A percentile compares a stretch with the other conserved stretches of the same genome.
phyloP scores from a whole-genome alignment of 2,113 vertebrate genomes.

The Lasiurus cinereus region DNA sequence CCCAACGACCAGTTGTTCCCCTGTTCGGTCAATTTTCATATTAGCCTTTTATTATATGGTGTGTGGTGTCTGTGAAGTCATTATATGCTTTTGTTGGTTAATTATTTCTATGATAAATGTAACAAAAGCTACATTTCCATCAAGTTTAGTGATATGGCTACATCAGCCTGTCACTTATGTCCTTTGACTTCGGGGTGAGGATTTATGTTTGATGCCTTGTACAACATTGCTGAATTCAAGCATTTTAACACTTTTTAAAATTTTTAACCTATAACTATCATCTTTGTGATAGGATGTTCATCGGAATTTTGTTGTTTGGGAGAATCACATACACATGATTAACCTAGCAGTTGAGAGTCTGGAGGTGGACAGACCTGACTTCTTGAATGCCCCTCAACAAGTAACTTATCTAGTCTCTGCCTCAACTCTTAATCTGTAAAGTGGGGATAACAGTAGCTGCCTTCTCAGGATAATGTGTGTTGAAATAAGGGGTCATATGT shows the following conservation, averaged over 20 bases:
- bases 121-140: background rate
- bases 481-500: background rate
- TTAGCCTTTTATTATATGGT: background rate
- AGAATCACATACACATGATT: background rate
- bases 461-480: too few species aligned
- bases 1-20: too few species aligned
- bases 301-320: background rate
- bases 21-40: too few species aligned
- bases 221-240: background rate
- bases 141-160: background rate
- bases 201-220: background rate
- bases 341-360: background rate
- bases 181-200: background rate
- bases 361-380: too few species aligned
- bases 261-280: background rate
- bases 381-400: background rate
- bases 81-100: background rate
- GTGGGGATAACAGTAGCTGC: background rate
- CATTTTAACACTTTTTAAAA: background rate
- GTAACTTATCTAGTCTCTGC: background rate
- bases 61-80: background rate
- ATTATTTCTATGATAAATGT: slow-evolving; percentile 18
- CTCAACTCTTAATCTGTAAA: background rate
- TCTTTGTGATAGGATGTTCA: background rate
- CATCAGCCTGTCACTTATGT: background rate